Percentiles rank a stretch among this genome's conserved stretches.
Evolutionary conservation across 1,140 invertebrate genomes (phyloP).

Genomic region (Panagrolaimus sp.): DNA sequence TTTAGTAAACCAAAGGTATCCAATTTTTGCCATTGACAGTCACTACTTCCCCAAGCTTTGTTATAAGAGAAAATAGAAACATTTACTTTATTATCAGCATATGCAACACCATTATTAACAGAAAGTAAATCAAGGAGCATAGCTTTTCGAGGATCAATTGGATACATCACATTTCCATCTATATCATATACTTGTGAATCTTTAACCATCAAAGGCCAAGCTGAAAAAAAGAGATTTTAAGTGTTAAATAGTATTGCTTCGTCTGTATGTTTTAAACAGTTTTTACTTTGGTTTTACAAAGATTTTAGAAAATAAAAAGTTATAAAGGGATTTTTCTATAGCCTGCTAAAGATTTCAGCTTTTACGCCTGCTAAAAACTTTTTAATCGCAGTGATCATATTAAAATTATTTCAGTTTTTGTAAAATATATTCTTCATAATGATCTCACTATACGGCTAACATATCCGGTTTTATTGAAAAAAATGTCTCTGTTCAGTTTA

Average conservation of each 20-base stretch:
- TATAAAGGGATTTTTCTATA: too few relatives aligned
- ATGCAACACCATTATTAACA: slow-evolving; percentile 6
- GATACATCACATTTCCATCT: slow-evolving; percentile 8
- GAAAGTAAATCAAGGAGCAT: slow-evolving; percentile 2
- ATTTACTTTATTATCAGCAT: slow-evolving; percentile 2
- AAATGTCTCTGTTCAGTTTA: too few relatives aligned
- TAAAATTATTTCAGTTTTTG: too few relatives aligned
- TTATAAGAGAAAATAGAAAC: not conserved
- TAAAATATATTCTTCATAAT: too few relatives aligned
- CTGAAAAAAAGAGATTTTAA: not conserved
- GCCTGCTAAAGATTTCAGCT: too few relatives aligned
- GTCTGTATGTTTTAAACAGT: not conserved
- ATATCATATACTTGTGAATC: not conserved
- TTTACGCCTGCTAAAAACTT: too few relatives aligned
- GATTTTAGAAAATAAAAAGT: too few relatives aligned
- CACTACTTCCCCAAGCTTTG: not conserved
- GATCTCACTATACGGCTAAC: too few relatives aligned
- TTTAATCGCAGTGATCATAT: too few relatives aligned
- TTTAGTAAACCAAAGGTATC: not conserved
- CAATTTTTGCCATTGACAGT: not conserved
- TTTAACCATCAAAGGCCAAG: not conserved
- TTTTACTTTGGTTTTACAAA: too few relatives aligned
- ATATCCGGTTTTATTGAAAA: too few relatives aligned
- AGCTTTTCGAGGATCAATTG: not conserved
- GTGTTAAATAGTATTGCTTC: too few relatives aligned